These are phyloP conservation scores for Myzus persicae DNA, from an alignment of 1,140 invertebrate species.

Conservation along the genomic window DNA sequence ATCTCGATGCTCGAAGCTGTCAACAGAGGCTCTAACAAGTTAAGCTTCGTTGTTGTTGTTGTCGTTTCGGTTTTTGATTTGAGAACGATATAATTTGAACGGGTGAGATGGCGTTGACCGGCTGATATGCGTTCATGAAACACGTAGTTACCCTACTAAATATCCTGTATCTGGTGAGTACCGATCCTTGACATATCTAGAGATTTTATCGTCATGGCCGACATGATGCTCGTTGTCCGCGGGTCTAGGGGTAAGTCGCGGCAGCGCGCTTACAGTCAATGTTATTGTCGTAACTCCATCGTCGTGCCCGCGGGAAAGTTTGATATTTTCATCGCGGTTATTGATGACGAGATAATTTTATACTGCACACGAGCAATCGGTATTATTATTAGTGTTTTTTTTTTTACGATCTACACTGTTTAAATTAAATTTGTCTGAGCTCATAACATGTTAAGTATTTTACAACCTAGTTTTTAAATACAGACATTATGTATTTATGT, in stretches of 20 bases:
- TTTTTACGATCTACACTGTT: not conserved
- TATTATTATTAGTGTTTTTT: not conserved
- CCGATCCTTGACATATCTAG: not conserved
- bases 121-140: constrained; percentile 75
- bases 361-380: not conserved
- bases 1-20: not conserved
- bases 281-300: not conserved
- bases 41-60: not conserved
- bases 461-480: not conserved
- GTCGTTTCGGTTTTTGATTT: not conserved
- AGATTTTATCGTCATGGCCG: not conserved
- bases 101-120: constrained; percentile 70
- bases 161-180: constrained; percentile 77
- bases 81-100: not conserved
- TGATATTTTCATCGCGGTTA: no score
- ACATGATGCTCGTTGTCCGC: not conserved
- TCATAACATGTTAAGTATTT: not conserved
- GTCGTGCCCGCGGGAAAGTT: not conserved
- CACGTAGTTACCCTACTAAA: constrained; percentile 76
- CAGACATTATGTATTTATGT: not conserved
- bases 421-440: not conserved
- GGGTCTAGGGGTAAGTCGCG: not conserved
- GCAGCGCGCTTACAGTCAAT: not conserved
- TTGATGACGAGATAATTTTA: not conserved
- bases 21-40: not conserved